Base-by-base conservation (phyloP, 2,113 vertebrate genomes). In the Calyptomena viridis region DNA sequence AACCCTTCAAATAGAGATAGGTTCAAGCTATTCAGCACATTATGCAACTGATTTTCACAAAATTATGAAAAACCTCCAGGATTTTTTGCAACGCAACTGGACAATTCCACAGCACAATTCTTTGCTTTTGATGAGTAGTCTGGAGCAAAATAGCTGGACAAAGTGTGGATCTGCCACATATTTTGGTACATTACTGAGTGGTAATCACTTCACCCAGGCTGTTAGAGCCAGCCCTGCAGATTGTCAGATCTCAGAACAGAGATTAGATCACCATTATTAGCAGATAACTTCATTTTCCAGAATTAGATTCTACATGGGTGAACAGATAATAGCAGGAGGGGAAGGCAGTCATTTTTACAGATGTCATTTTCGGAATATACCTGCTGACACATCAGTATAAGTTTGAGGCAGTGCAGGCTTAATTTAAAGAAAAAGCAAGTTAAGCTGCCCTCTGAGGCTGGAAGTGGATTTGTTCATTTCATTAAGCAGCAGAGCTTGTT, bases 401-500 rank as follows among this genome's bases (percentile, higher is more conserved):
- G 37, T 96, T 90, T 89, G 86, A 94, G 80, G 66, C 92, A 89
- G 56, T 50, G 19, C 14, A 84, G 46, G 64, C 46, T 62, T 90
- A 84, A 94, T 91, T 93, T 92, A 92, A 95, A 93, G 86, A 75
- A 95, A 84, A 49, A 87, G 40, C 64, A 76, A 93, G 60, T 81
- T 93, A 31, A 93, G 87, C 35, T 87, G 66, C 49, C 60, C 87
- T 93, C 92, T 81, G 76, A 90, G 88, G 67, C 19, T 85, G 72
- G 82, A 89, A 95, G 90, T 89, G 73, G 76, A 89, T 94, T 90
- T 94, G 73, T 72, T 84, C 12, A 89, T 92, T 90, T 97, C 80
- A 87, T 93, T 87, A 91, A 90, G 69, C 18, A 2, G 30, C 62
- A 89, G 76, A 78, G 44, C 44, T 96, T 93, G 56, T 92, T 94